Percentiles rank a stretch among this genome's conserved stretches.
Evolutionary conservation across 2,113 vertebrate genomes (phyloP).

Genomic region (Rana temporaria): DNA sequence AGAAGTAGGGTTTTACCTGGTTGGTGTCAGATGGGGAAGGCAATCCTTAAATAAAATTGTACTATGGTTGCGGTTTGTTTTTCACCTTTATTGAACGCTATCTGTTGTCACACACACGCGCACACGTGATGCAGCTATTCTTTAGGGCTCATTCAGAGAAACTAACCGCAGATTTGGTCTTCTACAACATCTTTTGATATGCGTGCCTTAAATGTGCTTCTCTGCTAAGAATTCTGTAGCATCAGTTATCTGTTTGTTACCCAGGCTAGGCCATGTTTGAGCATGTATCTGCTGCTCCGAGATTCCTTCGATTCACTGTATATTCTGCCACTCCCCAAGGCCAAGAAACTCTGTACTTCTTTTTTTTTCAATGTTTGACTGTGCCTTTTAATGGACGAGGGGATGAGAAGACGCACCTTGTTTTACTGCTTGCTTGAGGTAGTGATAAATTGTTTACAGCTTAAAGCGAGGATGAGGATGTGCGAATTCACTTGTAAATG

Average conservation of each 20-base stretch:
- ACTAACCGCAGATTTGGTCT: too few species aligned
- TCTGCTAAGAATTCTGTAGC: neutral
- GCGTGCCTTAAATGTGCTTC: too few species aligned
- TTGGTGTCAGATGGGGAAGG: too few species aligned
- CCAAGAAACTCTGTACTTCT: constrained; percentile 27
- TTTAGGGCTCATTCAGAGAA: too few species aligned
- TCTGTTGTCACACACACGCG: too few species aligned
- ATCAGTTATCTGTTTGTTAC: neutral
- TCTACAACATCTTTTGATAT: too few species aligned
- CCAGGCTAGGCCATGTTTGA: constrained; percentile 30
- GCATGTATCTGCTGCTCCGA: constrained; percentile 29
- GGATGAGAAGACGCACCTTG: constrained; percentile 22
- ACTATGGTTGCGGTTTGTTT: too few species aligned
- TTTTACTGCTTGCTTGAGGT: constrained; percentile 26
- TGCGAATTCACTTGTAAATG: neutral
- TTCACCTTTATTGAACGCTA: too few species aligned
- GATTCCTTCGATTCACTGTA: constrained; percentile 33
- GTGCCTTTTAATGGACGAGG: neutral
- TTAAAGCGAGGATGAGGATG: neutral
- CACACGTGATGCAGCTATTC: too few species aligned
- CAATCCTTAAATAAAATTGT: too few species aligned
- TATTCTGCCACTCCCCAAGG: constrained; percentile 42
- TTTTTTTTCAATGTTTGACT: neutral
- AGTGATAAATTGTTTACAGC: constrained; percentile 2
- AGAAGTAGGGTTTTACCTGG: too few species aligned